phyloP scores from a whole-genome alignment of 1,140 invertebrate genomes.

The Leucophenga varia region DNA sequence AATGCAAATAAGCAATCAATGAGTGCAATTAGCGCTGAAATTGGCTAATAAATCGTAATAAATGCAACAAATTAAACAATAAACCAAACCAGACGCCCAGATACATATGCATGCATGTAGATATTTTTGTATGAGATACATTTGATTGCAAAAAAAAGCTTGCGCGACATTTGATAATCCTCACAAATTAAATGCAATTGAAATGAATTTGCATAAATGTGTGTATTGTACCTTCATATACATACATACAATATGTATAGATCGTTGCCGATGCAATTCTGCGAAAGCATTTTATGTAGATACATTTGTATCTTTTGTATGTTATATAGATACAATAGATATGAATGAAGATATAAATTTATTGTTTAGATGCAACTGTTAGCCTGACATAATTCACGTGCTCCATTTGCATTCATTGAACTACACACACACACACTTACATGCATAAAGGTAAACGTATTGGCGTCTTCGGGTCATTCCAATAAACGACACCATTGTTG shows the following conservation, averaged over 20 bases:
- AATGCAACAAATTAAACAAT: conserved; percentile 27
- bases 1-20: conserved; percentile 12
- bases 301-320: not conserved
- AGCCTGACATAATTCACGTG: conserved; percentile 8
- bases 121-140: no score
- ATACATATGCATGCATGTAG: not conserved
- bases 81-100: not conserved
- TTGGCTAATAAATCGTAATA: conserved; percentile 42
- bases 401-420: conserved; percentile 48
- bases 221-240: conserved; percentile 9
- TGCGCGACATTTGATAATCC: conserved; percentile 37
- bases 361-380: conserved; percentile 41
- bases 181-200: conserved; percentile 51
- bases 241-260: no score
- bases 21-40: conserved; percentile 19
- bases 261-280: no score
- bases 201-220: conserved; percentile 50
- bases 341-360: conserved; percentile 5
- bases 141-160: no score
- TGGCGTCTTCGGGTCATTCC: conserved; percentile 16
- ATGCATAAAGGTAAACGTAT: no score
- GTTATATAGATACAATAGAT: not conserved
- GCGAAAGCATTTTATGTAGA: no score
- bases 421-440: no score
- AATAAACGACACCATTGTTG: no score